A percentile compares a stretch with the other conserved stretches of the same genome.
phyloP scores from a whole-genome alignment of 2,113 vertebrate genomes.

The Zosterops lateralis region DNA sequence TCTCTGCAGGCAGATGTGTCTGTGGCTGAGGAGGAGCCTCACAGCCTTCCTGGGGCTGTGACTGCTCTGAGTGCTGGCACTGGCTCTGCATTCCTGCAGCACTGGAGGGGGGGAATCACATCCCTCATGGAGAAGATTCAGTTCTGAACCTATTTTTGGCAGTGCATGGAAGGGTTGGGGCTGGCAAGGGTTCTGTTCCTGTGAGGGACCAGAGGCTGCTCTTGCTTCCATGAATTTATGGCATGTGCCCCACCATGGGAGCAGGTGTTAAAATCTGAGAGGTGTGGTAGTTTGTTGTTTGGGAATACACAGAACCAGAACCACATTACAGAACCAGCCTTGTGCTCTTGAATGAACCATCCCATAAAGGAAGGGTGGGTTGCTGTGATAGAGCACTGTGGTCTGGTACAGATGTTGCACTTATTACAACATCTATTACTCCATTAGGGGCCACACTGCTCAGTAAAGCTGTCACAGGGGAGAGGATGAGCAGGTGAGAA shows the following conservation, averaged over 20 bases:
- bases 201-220: background rate
- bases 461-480: fast-evolving
- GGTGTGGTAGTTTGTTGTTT: fast-evolving
- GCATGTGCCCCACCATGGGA: fast-evolving
- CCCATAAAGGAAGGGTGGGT: background rate
- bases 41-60: background rate
- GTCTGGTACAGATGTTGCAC: background rate
- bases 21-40: background rate
- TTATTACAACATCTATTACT: background rate
- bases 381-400: background rate
- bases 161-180: background rate
- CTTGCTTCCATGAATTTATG: background rate
- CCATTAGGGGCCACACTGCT: background rate
- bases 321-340: background rate
- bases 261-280: background rate
- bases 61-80: fast-evolving
- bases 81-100: background rate
- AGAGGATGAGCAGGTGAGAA: background rate
- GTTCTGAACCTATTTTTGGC: fast-evolving
- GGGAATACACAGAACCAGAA: no score
- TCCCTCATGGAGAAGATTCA: background rate
- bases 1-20: background rate
- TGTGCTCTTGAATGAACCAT: background rate
- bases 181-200: fast-evolving
- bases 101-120: background rate